Conservation (phyloP, 2,888 invertebrate species). For the Melanophora roralis region DNA sequence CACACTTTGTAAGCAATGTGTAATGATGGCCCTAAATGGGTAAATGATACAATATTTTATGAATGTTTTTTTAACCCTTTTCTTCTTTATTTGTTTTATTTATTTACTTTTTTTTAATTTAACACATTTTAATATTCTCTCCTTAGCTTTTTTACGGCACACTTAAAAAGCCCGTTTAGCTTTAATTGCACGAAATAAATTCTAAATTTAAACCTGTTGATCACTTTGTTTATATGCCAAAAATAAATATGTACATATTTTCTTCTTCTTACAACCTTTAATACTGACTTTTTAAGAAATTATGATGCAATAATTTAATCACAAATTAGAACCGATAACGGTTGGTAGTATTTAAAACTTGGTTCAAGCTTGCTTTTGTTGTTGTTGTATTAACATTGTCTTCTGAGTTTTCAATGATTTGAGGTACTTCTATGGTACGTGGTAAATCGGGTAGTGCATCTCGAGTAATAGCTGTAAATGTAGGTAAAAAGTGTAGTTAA, state of each 20-base stretch:
- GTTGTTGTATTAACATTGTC: constrained; percentile 12
- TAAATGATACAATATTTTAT: too few relatives aligned
- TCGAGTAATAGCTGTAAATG: constrained; percentile 69
- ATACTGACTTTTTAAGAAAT: constrained; percentile 27
- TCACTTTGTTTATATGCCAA: constrained; percentile 2
- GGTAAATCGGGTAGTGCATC: constrained; percentile 71
- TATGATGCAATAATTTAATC: neutral
- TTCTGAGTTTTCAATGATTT: constrained; percentile 20
- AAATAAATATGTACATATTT: constrained; percentile 27
- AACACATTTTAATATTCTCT: too few relatives aligned
- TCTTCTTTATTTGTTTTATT: too few relatives aligned
- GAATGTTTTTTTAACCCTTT: too few relatives aligned
- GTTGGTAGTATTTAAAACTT: constrained; percentile 3
- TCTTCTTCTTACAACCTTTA: constrained; percentile 25
- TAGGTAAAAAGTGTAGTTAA: neutral
- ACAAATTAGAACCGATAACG: constrained; percentile 9
- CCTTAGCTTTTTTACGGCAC: neutral
- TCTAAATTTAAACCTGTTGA: constrained; percentile 14
- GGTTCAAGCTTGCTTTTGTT: neutral
- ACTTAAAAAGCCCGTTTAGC: neutral
- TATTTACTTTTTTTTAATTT: too few relatives aligned
- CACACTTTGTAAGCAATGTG: too few relatives aligned
- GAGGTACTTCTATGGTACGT: constrained; percentile 71
- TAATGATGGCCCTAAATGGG: too few relatives aligned
- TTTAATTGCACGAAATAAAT: neutral